Conservation (phyloP, 2,888 invertebrate genomes). For the Ephialtes manifestator region DNA sequence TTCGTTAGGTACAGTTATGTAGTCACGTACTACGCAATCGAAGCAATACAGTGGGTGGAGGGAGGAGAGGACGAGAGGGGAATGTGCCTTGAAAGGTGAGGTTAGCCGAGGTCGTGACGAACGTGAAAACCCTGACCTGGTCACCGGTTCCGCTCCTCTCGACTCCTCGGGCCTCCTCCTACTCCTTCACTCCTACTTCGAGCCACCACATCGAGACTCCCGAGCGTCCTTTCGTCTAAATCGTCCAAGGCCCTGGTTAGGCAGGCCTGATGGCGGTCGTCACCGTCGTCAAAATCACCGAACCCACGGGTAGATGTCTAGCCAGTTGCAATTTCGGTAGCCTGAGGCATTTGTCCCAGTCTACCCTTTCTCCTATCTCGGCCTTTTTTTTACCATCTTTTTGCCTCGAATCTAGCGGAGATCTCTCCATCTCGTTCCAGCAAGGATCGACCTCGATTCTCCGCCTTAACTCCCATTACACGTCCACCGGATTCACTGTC, state of each 20-base stretch:
- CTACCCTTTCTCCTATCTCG: constrained; percentile 39
- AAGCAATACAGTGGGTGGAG: constrained; percentile 25
- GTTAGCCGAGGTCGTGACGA: constrained; percentile 79
- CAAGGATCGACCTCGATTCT: constrained; percentile 64
- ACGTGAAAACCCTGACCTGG: constrained; percentile 81
- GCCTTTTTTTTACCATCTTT: constrained; percentile 34
- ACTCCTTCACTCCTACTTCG: constrained; percentile 59
- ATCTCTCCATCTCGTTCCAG: constrained; percentile 53
- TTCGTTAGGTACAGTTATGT: constrained; percentile 49
- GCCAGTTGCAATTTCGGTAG: constrained; percentile 66
- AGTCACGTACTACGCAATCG: constrained; percentile 52
- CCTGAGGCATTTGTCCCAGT: constrained; percentile 47
- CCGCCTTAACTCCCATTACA: constrained; percentile 52
- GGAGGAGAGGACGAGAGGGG: constrained; percentile 41
- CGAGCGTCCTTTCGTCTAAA: constrained; percentile 67
- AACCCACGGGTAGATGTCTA: constrained; percentile 50
- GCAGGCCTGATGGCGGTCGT: constrained; percentile 43
- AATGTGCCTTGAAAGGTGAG: constrained; percentile 69
- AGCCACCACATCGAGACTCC: constrained; percentile 15
- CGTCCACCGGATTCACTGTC: constrained; percentile 51
- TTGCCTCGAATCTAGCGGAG: constrained; percentile 29
- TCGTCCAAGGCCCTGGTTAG: constrained; percentile 67
- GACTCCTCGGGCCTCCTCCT: constrained; percentile 65
- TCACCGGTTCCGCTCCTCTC: constrained; percentile 75
- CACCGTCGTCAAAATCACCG: constrained; percentile 60